Evolutionary conservation across 2,888 invertebrate genomes (phyloP), one percentile per base, ranked within the genome.

Genomic region (Drosophila anomalata): DNA sequence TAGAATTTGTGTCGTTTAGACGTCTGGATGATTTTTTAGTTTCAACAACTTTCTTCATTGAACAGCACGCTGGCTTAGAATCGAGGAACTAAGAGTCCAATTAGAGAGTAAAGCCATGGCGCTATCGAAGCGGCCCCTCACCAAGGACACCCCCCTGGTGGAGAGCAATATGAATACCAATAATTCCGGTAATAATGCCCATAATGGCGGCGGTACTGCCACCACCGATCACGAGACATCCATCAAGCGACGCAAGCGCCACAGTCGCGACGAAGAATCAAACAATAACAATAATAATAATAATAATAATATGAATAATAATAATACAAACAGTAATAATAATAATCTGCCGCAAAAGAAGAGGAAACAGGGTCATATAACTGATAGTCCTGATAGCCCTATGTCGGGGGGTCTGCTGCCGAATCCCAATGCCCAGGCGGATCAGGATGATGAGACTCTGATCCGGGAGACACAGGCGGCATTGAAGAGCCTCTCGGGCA

Each of bases 381-480:
- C 61, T 12, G 69, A 69, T 2, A 62, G 48, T 66, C 60, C 65
- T 7, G 70, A 70, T 11, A 70, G 73, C 62, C 53, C 52, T 17
- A 50, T 48, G 29, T 39, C 67, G 51, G 12, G 33, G 53, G 24
- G 51, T 7, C 44, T 66, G 41, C n/a, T 36, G 7, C 36, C 36
- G 6, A 36, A 36, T 36, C 36, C 36, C 36, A 36, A 6, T 36
- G 36, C 36, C 36, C 36, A 72, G 8, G 92, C 92, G 56, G 92
- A 92, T 44, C 95, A 95, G 80, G 96, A 96, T 81, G 96, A 97
- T 88, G 97, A 97, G 90, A 95, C 95, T 0, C 93, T 97, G 58
- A 96, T 97, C 73, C 93, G 96, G 54, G 97, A 97, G 91, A 97
- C 97, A 2, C 97, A 97, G 90, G 96, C 96, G 1, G 97, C 97